Evolutionary conservation across 2,113 vertebrate genomes (phyloP), one percentile per base, ranked within the genome.

Genomic region (Tachysurus fulvidraco): DNA sequence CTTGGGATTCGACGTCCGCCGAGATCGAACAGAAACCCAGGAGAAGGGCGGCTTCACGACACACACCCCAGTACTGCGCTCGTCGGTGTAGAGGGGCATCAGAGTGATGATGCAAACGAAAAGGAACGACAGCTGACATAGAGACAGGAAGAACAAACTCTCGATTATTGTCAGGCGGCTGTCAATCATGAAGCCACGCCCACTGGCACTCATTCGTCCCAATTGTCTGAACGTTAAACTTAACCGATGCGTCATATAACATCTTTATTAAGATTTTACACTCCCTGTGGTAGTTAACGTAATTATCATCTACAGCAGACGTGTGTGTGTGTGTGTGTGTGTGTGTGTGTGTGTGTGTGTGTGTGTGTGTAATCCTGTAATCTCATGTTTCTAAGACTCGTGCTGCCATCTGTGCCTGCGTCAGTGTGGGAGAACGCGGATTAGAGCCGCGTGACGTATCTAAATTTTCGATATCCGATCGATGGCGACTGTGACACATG

Each of bases 311-410:
- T 36, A 36, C 36, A 36, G 36, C 36, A 36, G 36, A 36, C 36
- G 81, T n/a, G 12, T 65, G 21, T 64, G 23, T 9, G 30, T 59
- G 52, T 46, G 44, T 9, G 30, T 59, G 52, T 46, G 44, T 44
- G 30, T 25, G 36, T 36, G 36, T 36, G 36, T 59, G 57, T 60
- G 62, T 81, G 69, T 52, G 36, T 25, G 81, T 64, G 28, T 44
- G 25, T 46, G 77, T 17, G 65, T 52, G 67, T 36, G 52, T 59
- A 84, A 84, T 84, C 83, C 67, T 41, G 30, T 84, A 84, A 84
- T 84, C 52, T 74, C 14, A n/a, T 59, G 83, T 59, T 74, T 84
- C 50, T 74, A 57, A 59, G 67, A 67, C 30, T 7, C 54, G 41
- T 23, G 52, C 50, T 50, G 23, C 14, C 59, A 2, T 62, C 41